These are phyloP conservation scores for Craniophora ligustri DNA, from an alignment of 2,888 invertebrate species.

Conservation along the genomic window DNA sequence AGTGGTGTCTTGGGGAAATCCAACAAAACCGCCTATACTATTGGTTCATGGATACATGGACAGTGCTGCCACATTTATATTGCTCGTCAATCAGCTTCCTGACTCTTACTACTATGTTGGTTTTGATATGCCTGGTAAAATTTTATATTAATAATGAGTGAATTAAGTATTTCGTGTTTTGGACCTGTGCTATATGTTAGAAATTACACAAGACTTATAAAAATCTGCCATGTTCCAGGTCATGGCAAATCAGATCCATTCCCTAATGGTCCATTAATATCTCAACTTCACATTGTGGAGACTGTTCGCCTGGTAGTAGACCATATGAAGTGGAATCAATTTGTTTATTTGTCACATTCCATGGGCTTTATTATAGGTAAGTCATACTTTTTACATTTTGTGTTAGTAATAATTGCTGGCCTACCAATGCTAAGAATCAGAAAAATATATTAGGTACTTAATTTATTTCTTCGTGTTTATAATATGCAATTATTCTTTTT, in stretches of 20 bases:
- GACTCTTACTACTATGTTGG: conserved; percentile 63
- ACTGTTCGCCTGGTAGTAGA: conserved; percentile 56
- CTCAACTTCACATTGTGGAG: conserved; percentile 49
- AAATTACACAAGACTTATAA: neutral
- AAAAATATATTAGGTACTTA: too few species aligned
- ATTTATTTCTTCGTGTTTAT: too few species aligned
- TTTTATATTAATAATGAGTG: neutral
- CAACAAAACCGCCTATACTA: conserved; percentile 78
- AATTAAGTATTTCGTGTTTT: neutral
- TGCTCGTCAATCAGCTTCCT: conserved; percentile 82
- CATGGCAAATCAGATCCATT: conserved; percentile 88
- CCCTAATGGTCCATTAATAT: conserved; percentile 64
- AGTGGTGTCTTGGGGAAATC: conserved; percentile 88
- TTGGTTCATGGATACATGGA: conserved; percentile 88
- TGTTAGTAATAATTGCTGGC: too few species aligned
- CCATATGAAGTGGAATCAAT: conserved; percentile 64
- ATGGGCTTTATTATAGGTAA: conserved; percentile 64
- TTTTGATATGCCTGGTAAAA: conserved; percentile 83
- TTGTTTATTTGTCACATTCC: conserved; percentile 68
- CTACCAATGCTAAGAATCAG: too few species aligned
- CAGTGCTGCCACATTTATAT: conserved; percentile 88
- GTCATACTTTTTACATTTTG: too few species aligned
- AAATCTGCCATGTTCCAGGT: conserved; percentile 64
- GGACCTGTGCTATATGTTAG: neutral
- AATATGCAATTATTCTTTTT: too few species aligned